Evolutionary conservation across 2,797 vertebrate species (phyloP).

Genomic region (Percopsis omiscomaycus): DNA sequence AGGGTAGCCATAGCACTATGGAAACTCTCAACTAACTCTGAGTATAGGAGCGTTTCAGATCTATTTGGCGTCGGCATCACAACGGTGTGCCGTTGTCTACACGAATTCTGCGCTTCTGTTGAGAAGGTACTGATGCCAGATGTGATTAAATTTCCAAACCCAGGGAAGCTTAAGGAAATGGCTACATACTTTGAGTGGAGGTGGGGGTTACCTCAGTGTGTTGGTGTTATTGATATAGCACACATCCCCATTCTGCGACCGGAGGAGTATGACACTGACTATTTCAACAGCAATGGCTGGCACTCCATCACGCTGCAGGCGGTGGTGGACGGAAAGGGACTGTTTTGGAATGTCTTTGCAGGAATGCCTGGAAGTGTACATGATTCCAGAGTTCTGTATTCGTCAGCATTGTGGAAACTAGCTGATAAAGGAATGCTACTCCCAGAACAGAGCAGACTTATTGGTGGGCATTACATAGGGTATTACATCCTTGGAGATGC

Average conservation of each 20-base stretch:
- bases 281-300: slow-evolving; percentile 6
- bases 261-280: not conserved
- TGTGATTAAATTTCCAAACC: slow-evolving; percentile 17
- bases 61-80: slow-evolving; percentile 38
- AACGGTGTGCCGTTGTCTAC: slow-evolving; percentile 29
- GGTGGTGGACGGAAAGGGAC: slow-evolving; percentile 48
- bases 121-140: slow-evolving; percentile 33
- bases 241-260: slow-evolving; percentile 35
- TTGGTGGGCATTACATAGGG: not conserved
- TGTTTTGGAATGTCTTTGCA: slow-evolving; percentile 53
- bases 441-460: not conserved
- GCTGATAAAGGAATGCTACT: not conserved
- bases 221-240: slow-evolving; percentile 39
- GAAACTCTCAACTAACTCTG: slow-evolving; percentile 29
- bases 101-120: slow-evolving; percentile 35
- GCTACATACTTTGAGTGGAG: slow-evolving; percentile 12
- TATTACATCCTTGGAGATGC: not conserved
- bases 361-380: slow-evolving; percentile 39
- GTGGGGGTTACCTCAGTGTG: slow-evolving; percentile 32
- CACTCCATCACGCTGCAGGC: slow-evolving; percentile 29
- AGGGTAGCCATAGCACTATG: slow-evolving; percentile 22
- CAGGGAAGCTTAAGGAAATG: slow-evolving; percentile 35
- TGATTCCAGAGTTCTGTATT: slow-evolving; percentile 25
- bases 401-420: slow-evolving; percentile 24
- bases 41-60: slow-evolving; percentile 36